Percentiles rank a stretch among this genome's conserved stretches.
Evolutionary conservation across 2,113 vertebrate species (phyloP).

Genomic region (Porphyrio hochstetteri): DNA sequence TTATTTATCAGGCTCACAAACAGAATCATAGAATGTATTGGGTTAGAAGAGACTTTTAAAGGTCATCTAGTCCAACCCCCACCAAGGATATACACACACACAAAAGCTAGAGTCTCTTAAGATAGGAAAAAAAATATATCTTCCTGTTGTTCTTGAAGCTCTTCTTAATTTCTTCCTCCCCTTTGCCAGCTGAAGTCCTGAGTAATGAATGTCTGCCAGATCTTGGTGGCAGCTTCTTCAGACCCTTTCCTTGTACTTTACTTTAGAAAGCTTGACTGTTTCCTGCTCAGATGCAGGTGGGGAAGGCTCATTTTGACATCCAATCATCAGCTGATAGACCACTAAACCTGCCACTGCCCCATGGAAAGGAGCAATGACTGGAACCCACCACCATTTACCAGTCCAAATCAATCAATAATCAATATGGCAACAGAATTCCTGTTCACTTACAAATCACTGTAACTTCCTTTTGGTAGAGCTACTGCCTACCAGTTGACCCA

Average conservation of each 20-base stretch:
- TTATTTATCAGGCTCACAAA: not conserved
- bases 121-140: not conserved
- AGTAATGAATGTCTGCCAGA: constrained; percentile 22
- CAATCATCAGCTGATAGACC: constrained; percentile 92
- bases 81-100: not conserved
- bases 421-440: not conserved
- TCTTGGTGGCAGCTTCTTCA: constrained; percentile 48
- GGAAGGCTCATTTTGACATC: constrained; percentile 86
- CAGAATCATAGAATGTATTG: too few relatives aligned
- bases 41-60: too few relatives aligned
- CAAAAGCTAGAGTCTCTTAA: not conserved
- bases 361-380: constrained; percentile 87
- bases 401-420: constrained; percentile 46
- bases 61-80: too few relatives aligned
- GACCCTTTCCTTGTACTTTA: constrained; percentile 80
- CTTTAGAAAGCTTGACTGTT: constrained; percentile 82
- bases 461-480: constrained; percentile 9
- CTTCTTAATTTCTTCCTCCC: constrained; percentile 1
- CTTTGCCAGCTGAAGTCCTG: constrained; percentile 43
- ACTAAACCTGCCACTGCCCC: constrained; percentile 84
- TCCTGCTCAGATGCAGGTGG: constrained; percentile 72
- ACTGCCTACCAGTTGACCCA: not conserved
- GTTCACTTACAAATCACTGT: not conserved
- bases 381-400: constrained; percentile 90
- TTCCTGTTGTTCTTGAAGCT: constrained; percentile 35